Base-by-base conservation (phyloP, 2,113 vertebrate genomes). In the Acrocephalus arundinaceus region DNA sequence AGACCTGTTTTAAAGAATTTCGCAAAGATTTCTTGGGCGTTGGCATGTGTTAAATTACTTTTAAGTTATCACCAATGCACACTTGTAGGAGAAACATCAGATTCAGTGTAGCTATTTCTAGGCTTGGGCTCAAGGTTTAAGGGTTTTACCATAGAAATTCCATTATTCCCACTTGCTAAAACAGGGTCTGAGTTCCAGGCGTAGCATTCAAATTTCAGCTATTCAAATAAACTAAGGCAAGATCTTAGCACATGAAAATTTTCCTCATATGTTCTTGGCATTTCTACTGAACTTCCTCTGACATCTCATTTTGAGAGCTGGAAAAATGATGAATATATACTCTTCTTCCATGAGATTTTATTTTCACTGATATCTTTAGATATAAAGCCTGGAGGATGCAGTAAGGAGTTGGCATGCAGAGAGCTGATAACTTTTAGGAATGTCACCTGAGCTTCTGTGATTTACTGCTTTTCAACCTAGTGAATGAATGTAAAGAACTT, bases 271-370 rank as follows among this genome's bases (percentile, higher is more conserved):
- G 4, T 71, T 96, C 63, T 84, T 92, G 67, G 48, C 59, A 73
- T 95, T 95, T 93, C n/a, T 43, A 78, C 43, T 63, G 55, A 88
- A 84, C 24, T 71, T 3, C 12, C 15, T 76, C 30, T 85, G 68
- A 93, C 22, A 59, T 94, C 85, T 90, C 33, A n/a, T 90, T 89
- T 89, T 86, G 46, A 79, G 51, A 85, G 33, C n/a, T 88, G 43
- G 19, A 90, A 73, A 80, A 37, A 4, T 37, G 51, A 55, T 80
- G 25, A 90, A 82, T 63, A 67, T 2, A 2, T 25, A 51, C 21
- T 43, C 5, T 73, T 5, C 23, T 54, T 91, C 33, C 15, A 45
- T 46, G 67, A 78, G 43, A 51, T 80, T 83, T 88, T 76, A 28
- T 77, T 92, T 90, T 76, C 30, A 45, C 22, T 76, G 22, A 45